Conservation (phyloP, 2,888 invertebrate species). For the Sacculina carcini region DNA sequence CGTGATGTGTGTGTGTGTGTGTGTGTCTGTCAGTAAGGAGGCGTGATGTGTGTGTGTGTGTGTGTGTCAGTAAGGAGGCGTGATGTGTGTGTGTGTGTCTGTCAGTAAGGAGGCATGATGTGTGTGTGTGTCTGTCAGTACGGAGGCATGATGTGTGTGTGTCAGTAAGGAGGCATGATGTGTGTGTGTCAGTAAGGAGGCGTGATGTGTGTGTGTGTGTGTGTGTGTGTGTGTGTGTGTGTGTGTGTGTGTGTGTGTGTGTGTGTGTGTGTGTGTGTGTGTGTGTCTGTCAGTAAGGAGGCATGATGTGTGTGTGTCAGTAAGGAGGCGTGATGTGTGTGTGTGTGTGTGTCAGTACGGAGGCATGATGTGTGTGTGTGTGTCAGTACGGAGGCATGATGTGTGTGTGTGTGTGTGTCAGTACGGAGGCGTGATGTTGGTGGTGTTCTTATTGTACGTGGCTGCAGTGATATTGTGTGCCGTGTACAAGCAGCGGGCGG, state of each 20-base stretch:
- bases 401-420: neutral
- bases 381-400: neutral
- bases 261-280: neutral
- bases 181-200: too few relatives aligned
- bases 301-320: neutral
- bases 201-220: neutral
- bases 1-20: too few relatives aligned
- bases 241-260: neutral
- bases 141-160: neutral
- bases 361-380: neutral
- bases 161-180: too few relatives aligned
- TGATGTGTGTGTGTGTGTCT: too few relatives aligned
- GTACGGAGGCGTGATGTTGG: neutral
- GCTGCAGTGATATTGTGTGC: neutral
- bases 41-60: too few relatives aligned
- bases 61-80: too few relatives aligned
- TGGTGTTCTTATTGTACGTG: neutral
- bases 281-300: too few relatives aligned
- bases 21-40: too few relatives aligned
- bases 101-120: too few relatives aligned
- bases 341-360: neutral
- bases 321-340: neutral
- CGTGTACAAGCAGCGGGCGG: constrained; percentile 24
- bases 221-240: neutral
- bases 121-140: neutral